A percentile compares a stretch with the other conserved stretches of the same genome.
Evolutionary conservation across 1,140 invertebrate genomes (phyloP).

Genomic region (Dufourea novaeangliae): DNA sequence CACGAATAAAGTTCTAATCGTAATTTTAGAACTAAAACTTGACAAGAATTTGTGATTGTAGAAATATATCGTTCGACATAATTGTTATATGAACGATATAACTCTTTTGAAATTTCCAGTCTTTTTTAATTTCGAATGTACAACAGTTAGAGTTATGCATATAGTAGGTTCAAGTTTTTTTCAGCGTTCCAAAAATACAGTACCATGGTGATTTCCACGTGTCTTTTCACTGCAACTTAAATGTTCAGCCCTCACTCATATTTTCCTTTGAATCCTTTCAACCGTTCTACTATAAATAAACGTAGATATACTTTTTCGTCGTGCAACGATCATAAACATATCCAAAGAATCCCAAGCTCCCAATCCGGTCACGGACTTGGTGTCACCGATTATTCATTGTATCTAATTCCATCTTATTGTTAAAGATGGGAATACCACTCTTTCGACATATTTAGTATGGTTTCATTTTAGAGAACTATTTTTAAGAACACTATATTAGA

Average conservation of each 20-base stretch:
- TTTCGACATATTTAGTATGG: conserved; percentile 35
- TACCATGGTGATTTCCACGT: too few species aligned
- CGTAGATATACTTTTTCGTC: background rate
- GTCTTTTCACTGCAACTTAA: conserved; percentile 5
- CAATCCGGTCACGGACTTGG: conserved; percentile 4
- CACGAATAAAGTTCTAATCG: too few species aligned
- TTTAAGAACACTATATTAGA: background rate
- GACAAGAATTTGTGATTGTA: too few species aligned
- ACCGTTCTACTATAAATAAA: background rate
- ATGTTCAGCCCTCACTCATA: background rate
- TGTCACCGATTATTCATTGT: conserved; percentile 40
- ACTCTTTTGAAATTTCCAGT: background rate
- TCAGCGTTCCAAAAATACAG: conserved; percentile 23
- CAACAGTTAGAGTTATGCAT: conserved; percentile 3
- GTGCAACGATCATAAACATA: background rate
- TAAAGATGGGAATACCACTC: conserved; percentile 17
- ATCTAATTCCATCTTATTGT: conserved; percentile 42
- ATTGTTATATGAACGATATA: background rate
- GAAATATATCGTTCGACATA: background rate
- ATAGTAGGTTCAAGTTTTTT: background rate
- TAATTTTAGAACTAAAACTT: too few species aligned
- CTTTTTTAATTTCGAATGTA: background rate
- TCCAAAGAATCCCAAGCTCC: background rate
- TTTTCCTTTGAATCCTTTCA: background rate
- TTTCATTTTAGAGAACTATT: conserved; percentile 26